Base-by-base conservation (phyloP, 2,797 vertebrate species). In the Smutsia gigantea region DNA sequence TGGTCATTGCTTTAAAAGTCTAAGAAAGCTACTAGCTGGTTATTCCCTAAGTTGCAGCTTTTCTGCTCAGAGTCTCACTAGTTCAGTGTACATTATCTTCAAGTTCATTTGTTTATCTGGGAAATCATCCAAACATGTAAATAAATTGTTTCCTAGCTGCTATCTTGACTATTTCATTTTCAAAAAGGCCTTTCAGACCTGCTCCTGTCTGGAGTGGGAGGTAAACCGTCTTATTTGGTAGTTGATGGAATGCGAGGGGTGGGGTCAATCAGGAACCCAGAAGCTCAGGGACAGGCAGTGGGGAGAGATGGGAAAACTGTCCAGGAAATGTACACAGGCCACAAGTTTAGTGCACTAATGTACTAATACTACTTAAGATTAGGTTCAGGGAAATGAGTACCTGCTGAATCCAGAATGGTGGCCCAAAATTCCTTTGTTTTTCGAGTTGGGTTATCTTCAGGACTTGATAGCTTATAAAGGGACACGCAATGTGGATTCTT, bases 381-480 rank as follows among this genome's bases (percentile, higher is more conserved):
- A 69, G 55, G 61, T 53, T 87, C 29, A 79, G 71, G 69, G 49
- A 83, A 95, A 71, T 74, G 10, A 90, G 86, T 98, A 99, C 99
- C 99, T 99, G 99, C 98, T 86, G 99, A 99, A 97, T 99, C 99
- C 96, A 99, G 98, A 97, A 99, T 98, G 18, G 99, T 99, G 97
- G 99, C 99, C 99, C 99, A 99, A 91, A 99, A 99, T 69, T 99
- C 99, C 94, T 98, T 99, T 74, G 98, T 98, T 94, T 98, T 98
- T 5, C 97, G 98, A 96, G 98, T 74, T 71, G 98, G 93, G 89
- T 98, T 98, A 59, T 98, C 98, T 66, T 99, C 99, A 8, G 98
- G 90, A 66, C 98, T 98, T n/a, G 98, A 98, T n/a, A 99, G 96
- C 59, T 98, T 98, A 95, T 99, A 99, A 75, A 99, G 98, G 27